phyloP scores from a whole-genome alignment of 2,797 vertebrate species.

The Melanotaenia boesemani region DNA sequence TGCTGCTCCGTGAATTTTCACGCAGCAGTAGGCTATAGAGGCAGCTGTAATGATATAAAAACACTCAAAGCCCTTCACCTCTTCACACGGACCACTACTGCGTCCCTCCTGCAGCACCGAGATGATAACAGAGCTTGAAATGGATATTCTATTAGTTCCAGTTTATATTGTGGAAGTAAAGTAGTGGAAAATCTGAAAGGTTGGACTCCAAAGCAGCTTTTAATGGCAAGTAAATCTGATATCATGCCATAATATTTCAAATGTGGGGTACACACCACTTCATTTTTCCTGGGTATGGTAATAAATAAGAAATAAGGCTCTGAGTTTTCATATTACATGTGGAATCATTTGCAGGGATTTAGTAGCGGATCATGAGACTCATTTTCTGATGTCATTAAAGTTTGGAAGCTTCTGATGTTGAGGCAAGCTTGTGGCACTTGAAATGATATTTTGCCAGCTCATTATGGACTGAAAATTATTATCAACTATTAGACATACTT shows the following conservation, averaged over 20 bases:
- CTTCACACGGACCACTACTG: conserved; percentile 32
- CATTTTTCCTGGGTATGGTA: neutral
- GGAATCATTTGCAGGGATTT: neutral
- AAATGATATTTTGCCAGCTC: neutral
- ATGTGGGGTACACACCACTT: conserved; percentile 17
- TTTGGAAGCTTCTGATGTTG: conserved; percentile 4
- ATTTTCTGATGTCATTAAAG: conserved; percentile 2
- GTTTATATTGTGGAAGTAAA: conserved; percentile 13
- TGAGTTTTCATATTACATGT: conserved; percentile 17
- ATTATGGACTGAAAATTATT: neutral
- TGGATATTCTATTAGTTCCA: conserved; percentile 33
- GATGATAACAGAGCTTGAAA: conserved; percentile 42
- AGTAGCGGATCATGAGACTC: neutral
- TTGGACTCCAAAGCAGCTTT: conserved; percentile 24
- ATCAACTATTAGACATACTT: neutral
- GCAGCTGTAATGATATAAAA: conserved; percentile 36
- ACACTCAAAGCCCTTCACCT: conserved; percentile 49
- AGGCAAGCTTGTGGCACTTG: neutral
- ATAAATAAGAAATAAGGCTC: neutral
- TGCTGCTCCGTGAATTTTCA: conserved; percentile 25
- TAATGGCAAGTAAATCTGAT: conserved; percentile 32
- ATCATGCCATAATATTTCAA: conserved; percentile 20
- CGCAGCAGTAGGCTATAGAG: conserved; percentile 27
- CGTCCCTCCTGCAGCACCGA: conserved; percentile 21
- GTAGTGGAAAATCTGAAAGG: conserved; percentile 18